Conservation (phyloP, 2,113 vertebrate genomes). For the Sigmodon hispidus region DNA sequence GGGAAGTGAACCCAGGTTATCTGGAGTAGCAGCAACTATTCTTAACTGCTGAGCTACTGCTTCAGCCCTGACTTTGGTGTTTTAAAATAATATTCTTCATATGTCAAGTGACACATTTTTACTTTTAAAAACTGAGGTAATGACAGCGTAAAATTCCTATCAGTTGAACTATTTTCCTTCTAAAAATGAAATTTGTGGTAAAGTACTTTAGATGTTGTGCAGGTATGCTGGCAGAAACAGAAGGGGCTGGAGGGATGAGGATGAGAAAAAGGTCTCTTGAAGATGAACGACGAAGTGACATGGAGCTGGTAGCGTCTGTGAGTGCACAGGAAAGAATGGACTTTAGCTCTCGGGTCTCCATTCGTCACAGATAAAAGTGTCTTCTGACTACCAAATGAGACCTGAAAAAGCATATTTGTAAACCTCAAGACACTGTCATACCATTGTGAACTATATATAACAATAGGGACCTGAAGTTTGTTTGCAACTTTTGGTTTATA, state of each 20-base stretch:
- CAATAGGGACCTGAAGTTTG: not conserved
- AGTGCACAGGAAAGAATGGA: not conserved
- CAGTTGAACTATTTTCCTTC: not conserved
- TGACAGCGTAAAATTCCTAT: not conserved
- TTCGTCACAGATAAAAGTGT: not conserved
- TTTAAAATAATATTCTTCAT: not conserved
- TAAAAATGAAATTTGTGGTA: not conserved
- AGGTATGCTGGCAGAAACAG: not conserved
- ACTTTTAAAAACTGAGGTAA: not conserved
- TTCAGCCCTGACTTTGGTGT: not conserved
- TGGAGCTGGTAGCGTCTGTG: not conserved
- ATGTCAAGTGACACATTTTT: not conserved
- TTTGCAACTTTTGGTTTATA: not conserved
- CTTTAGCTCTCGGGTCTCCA: not conserved
- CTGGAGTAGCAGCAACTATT: not conserved
- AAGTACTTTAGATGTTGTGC: not conserved
- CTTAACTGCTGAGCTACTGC: not conserved
- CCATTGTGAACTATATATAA: not conserved
- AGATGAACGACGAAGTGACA: not conserved
- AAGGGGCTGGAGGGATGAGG: too few species aligned
- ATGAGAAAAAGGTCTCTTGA: too few species aligned
- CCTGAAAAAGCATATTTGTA: slow-evolving; percentile 22
- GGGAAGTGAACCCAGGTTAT: not conserved
- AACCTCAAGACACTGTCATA: not conserved
- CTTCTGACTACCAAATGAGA: not conserved